Evolutionary conservation across 1,140 invertebrate genomes (phyloP), one percentile per base, ranked within the genome.

Genomic region (Dreissena rostriformis): DNA sequence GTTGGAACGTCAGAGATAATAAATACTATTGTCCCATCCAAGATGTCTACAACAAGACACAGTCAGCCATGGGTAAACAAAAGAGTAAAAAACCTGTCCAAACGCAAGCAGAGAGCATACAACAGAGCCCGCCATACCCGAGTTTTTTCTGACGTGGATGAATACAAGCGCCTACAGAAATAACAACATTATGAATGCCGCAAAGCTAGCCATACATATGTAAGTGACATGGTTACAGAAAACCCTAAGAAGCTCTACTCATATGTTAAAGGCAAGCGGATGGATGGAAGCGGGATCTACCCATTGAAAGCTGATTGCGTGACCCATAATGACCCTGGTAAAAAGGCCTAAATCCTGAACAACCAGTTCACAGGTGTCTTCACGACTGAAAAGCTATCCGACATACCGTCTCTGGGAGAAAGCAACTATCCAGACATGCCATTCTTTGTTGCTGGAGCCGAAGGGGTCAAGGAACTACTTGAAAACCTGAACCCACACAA

Each of bases 11-110:
- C 24, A 4, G 39, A 52, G n/a, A 14, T 26, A 12, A 57, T 73
- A 14, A 55, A 55, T 8, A 57, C 53, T 17, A 4, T 14, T 22
- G 71, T 73, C 29, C 71, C 71, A 2, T 22, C 71, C 12, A 53
- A 57, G 51, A 5, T 14, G 49, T 28, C 51, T 11, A 24, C 51
- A 11, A 7, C 4, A 17, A 73, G 71, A 17, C 61, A 49, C 22
- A 73, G 19, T 26, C 71, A 73, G n/a, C 71, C 71, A 53, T 73
- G 71, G 49, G n/a, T 55, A 5, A 73, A 73, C 52, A 1, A 55
- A 10, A 57, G 61, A 14, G 19, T 76, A 2, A 29, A 65, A 6
- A 55, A 39, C 10, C 55, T 76, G 2, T 65, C 57, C 74, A 26
- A 63, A n/a, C 24, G 24, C 19, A 76, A 76, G 61, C 11, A 49